Evolutionary conservation across 2,797 vertebrate genomes (phyloP).

Genomic region (Scolopax rusticola): DNA sequence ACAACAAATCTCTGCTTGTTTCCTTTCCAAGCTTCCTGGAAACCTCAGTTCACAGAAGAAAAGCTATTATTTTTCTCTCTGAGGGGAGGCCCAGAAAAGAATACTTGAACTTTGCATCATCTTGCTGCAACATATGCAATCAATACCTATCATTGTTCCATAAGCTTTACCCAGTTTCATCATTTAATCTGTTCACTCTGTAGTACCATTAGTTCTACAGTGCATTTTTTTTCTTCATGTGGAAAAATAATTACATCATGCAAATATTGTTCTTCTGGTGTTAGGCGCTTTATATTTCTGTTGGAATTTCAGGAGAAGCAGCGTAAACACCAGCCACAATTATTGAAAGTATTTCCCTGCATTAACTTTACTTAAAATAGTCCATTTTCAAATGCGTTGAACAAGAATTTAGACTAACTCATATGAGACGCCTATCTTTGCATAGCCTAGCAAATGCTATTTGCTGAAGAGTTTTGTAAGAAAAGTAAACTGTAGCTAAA

Average conservation of each 20-base stretch:
- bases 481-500: conserved; percentile 58
- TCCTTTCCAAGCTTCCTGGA: conserved; percentile 5
- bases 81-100: background rate
- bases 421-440: conserved; percentile 5
- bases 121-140: background rate
- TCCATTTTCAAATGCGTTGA: conserved; percentile 70
- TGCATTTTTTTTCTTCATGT: background rate
- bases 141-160: background rate
- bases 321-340: conserved; percentile 51
- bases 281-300: conserved; percentile 59
- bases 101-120: background rate
- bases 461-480: conserved; percentile 38
- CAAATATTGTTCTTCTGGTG: conserved; percentile 67
- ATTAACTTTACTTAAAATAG: conserved; percentile 48
- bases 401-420: conserved; percentile 18
- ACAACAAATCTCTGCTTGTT: background rate
- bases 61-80: background rate
- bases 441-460: conserved; percentile 7
- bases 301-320: conserved; percentile 7
- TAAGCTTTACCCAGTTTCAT: background rate
- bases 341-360: conserved; percentile 25
- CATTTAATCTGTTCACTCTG: background rate
- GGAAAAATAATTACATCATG: conserved; percentile 49
- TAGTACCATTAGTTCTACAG: conserved; percentile 29
- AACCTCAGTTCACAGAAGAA: background rate